These are phyloP conservation scores for Macrotus californicus DNA, from an alignment of 2,113 vertebrate genomes.

Conservation along the genomic window DNA sequence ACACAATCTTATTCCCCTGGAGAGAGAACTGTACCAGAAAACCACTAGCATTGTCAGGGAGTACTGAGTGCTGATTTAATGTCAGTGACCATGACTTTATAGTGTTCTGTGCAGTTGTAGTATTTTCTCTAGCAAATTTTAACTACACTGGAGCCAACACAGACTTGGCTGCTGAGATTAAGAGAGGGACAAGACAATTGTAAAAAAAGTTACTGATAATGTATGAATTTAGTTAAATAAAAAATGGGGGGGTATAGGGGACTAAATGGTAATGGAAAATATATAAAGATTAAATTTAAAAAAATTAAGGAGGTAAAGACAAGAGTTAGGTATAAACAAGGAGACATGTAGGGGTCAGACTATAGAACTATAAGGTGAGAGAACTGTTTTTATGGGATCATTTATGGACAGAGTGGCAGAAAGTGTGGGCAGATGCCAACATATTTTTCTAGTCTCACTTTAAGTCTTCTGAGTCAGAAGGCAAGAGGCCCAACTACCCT, in stretches of 20 bases:
- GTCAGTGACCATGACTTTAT: neutral
- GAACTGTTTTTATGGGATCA: neutral
- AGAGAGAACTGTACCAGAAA: neutral
- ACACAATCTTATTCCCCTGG: neutral
- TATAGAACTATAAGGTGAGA: neutral
- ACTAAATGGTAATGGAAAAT: too few species aligned
- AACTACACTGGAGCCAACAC: neutral
- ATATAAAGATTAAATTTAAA: neutral
- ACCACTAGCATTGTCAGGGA: neutral
- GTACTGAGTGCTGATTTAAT: neutral
- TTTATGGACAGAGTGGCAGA: neutral
- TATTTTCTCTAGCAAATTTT: neutral
- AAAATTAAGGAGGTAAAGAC: neutral
- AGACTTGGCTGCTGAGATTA: neutral
- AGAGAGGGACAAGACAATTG: neutral
- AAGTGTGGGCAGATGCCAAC: neutral
- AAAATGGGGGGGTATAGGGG: neutral
- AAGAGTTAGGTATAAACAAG: neutral
- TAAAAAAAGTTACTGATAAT: neutral
- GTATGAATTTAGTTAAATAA: neutral
- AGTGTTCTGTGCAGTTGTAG: neutral
- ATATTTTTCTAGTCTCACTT: neutral
- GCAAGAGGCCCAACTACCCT: neutral
- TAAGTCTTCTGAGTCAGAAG: neutral
- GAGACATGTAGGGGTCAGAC: neutral